phyloP scores from a whole-genome alignment of 2,113 vertebrate genomes.

The Limnothrissa miodon region DNA sequence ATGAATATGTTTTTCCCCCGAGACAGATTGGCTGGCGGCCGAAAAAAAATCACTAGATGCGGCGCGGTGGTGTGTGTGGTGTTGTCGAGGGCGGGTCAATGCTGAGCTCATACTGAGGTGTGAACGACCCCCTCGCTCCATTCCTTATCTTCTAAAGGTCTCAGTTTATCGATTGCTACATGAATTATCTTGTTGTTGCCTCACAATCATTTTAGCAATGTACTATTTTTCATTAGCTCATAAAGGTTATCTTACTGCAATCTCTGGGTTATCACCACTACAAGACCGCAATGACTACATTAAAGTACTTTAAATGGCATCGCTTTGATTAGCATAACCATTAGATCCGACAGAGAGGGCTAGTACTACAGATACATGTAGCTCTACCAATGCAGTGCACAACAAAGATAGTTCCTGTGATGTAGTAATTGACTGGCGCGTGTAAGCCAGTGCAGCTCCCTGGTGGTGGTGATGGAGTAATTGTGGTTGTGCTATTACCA shows the following conservation, averaged over 20 bases:
- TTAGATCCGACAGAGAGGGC: background rate
- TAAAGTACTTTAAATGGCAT: background rate
- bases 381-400: background rate
- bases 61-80: background rate
- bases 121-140: background rate
- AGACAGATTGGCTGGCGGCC: background rate
- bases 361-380: background rate
- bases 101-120: conserved; percentile 22
- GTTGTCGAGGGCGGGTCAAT: background rate
- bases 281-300: background rate
- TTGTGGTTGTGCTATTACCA: conserved; percentile 32
- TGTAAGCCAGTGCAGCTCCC: background rate
- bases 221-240: conserved; percentile 12
- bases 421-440: background rate
- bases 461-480: conserved; percentile 13
- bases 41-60: conserved; percentile 3
- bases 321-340: background rate
- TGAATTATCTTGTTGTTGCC: conserved; percentile 4
- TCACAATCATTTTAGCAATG: background rate
- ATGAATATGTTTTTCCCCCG: conserved; percentile 53
- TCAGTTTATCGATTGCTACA: background rate
- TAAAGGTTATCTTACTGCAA: background rate
- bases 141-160: background rate
- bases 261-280: background rate
- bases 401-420: conserved; percentile 4